Percentiles rank a stretch among this genome's conserved stretches.
Conservation (phyloP, 2,113 vertebrate genomes). For the Eublepharis macularius region DNA sequence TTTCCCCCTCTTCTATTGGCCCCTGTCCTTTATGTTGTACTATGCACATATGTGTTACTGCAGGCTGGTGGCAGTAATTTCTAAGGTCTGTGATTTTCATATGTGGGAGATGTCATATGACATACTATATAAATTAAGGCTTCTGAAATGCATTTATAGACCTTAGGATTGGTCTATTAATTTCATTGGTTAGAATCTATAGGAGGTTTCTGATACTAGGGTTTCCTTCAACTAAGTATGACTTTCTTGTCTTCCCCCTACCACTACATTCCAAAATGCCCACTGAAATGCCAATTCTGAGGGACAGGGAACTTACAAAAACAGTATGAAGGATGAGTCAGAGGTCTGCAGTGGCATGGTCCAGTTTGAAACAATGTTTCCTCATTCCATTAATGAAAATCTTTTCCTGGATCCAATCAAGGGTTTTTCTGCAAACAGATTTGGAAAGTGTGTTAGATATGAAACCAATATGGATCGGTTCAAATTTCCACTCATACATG, state of each 20-base stretch:
- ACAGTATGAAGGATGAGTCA: too few species aligned
- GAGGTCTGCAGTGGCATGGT: too few species aligned
- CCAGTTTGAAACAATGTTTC: too few species aligned
- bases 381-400: too few species aligned
- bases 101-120: not conserved
- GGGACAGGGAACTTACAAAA: too few species aligned
- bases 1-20: not conserved
- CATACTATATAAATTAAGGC: not conserved
- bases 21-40: not conserved
- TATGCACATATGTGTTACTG: not conserved
- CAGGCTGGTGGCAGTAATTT: not conserved
- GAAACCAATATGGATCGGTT: not conserved
- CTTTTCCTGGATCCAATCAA: too few species aligned
- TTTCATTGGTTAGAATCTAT: not conserved
- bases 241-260: too few species aligned
- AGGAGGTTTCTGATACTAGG: too few species aligned
- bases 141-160: not conserved
- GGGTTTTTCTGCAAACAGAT: too few species aligned
- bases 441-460: not conserved
- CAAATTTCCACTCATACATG: not conserved
- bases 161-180: not conserved
- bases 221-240: too few species aligned
- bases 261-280: too few species aligned
- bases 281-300: too few species aligned
- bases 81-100: not conserved